These are phyloP conservation scores for Chaetorhynchus papuensis DNA, from an alignment of 2,113 vertebrate species.

Conservation along the genomic window DNA sequence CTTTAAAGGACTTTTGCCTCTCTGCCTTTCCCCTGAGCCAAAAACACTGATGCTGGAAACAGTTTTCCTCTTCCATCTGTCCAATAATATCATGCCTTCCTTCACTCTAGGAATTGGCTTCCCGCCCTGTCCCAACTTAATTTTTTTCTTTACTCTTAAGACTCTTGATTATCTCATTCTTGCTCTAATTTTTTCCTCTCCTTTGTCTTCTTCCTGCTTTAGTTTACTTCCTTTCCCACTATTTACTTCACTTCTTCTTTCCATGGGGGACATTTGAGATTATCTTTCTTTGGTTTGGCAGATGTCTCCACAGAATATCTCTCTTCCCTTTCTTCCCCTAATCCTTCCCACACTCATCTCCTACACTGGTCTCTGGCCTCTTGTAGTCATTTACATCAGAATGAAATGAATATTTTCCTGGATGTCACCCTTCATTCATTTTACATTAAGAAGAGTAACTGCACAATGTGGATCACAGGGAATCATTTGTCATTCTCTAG, in stretches of 20 bases:
- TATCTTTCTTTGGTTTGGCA: background rate
- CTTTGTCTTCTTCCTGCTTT: background rate
- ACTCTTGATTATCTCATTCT: conserved; percentile 15
- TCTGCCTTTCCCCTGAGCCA: background rate
- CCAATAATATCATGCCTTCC: background rate
- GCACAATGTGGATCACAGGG: background rate
- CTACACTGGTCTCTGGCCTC: background rate
- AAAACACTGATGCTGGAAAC: background rate
- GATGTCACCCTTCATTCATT: background rate
- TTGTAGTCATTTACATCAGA: background rate
- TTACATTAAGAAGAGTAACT: background rate
- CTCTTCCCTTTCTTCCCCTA: background rate
- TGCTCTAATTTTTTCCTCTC: background rate
- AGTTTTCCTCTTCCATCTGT: background rate
- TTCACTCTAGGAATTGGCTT: conserved; percentile 15
- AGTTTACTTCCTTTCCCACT: background rate
- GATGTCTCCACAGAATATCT: background rate
- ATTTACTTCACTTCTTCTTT: background rate
- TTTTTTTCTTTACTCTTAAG: background rate
- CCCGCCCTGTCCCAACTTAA: background rate
- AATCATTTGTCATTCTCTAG: background rate
- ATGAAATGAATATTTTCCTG: background rate
- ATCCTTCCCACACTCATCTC: background rate
- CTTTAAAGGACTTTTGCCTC: conserved; percentile 12
- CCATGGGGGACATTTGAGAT: background rate